Conservation (phyloP, 2,797 vertebrate genomes). For the Salarias fasciatus region DNA sequence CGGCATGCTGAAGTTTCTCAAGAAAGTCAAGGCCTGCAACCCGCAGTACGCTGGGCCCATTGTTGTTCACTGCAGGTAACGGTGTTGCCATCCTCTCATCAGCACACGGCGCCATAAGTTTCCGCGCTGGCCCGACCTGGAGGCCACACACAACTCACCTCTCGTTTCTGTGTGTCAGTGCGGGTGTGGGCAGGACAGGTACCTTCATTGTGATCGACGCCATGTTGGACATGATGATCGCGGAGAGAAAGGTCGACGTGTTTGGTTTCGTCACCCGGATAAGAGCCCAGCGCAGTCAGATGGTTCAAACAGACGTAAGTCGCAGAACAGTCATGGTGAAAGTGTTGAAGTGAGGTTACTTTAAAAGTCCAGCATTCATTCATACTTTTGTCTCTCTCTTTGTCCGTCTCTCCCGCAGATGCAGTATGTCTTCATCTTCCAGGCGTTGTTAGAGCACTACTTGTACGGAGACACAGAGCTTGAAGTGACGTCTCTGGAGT, state of each 20-base stretch:
- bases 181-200: conserved; percentile 95
- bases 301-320: conserved; percentile 98
- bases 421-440: conserved; percentile 99
- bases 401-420: conserved; percentile 81
- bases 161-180: conserved; percentile 75
- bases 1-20: conserved; percentile 98
- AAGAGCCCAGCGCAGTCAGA: conserved; percentile 97
- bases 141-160: background rate
- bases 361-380: background rate
- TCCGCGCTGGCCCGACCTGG: background rate
- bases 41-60: conserved; percentile 95
- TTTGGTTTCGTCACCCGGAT: conserved; percentile 97
- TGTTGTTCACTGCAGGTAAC: conserved; percentile 96
- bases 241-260: conserved; percentile 94
- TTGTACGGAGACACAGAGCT: conserved; percentile 97
- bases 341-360: too few species aligned
- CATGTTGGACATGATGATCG: conserved; percentile 98
- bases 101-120: too few species aligned
- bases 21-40: conserved; percentile 96
- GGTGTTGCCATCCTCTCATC: too few species aligned
- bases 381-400: too few species aligned
- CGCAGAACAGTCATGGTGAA: too few species aligned
- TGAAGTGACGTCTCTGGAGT: conserved; percentile 97
- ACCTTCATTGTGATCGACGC: conserved; percentile 98
- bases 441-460: conserved; percentile 97